phyloP scores from a whole-genome alignment of 2,888 invertebrate species.

The Podotricha telesiphe region DNA sequence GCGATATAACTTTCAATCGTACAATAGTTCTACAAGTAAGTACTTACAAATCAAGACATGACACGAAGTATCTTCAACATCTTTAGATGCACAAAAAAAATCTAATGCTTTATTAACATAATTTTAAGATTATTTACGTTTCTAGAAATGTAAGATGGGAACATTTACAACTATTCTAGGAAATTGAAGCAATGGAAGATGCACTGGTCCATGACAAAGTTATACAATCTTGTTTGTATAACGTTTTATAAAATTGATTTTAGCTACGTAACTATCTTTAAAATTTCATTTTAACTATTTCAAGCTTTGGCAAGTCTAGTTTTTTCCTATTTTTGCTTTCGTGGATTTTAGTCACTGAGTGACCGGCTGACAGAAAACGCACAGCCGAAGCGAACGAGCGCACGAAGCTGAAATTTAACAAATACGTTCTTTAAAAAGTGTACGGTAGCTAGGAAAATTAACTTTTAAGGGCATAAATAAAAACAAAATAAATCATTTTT shows the following conservation, averaged over 20 bases:
- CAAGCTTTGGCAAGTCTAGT: background rate
- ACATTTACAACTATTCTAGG: background rate
- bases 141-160: background rate
- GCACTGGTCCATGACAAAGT: constrained; percentile 14
- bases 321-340: background rate
- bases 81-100: too few relatives aligned
- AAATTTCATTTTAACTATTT: constrained; percentile 15
- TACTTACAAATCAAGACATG: too few relatives aligned
- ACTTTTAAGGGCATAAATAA: too few relatives aligned
- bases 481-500: too few relatives aligned
- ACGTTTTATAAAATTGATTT: constrained; percentile 19
- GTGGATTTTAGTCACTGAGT: too few relatives aligned
- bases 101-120: background rate
- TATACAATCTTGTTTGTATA: constrained; percentile 22
- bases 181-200: background rate
- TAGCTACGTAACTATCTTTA: constrained; percentile 9
- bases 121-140: background rate
- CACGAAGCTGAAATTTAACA: too few relatives aligned
- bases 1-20: background rate
- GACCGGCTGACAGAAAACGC: too few relatives aligned
- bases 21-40: too few relatives aligned
- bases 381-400: too few relatives aligned
- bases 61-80: too few relatives aligned
- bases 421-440: too few relatives aligned
- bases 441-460: too few relatives aligned